Base-by-base conservation (phyloP, 2,888 invertebrate genomes). In the Tenthredo notha region DNA sequence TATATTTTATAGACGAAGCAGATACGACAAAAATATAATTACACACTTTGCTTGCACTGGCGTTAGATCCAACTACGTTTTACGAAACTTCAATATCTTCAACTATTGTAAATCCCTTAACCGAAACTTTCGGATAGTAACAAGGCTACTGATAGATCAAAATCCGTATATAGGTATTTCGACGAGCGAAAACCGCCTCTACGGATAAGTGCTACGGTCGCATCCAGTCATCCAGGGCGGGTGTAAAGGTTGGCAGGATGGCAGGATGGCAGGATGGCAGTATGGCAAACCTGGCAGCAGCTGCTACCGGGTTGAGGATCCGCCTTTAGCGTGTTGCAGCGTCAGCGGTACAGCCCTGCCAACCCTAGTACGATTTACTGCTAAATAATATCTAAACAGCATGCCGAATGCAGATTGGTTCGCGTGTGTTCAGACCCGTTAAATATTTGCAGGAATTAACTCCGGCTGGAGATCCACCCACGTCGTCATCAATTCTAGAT, bases 291-390 rank as follows among this genome's bases (percentile, higher is more conserved):
- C 83, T 70, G 67, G 67, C 83, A 70, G 67, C 83, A 83, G 83
- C 65, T 83, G 83, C 43, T 67, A 83, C 83, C 82, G 88, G 87
- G 88, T 86, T 88, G 86, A 86, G 90, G 92, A 90, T 89, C 90
- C 92, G 92, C 92, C 92, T 91, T 92, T 92, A 92, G 90, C 92
- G 89, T 92, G 92, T 92, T 89, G 90, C 91, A 88, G 90, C 90
- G 91, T 92, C 92, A 92, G 92, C 92, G 91, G 89, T 91, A 91
- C 91, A 91, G 89, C 90, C 89, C 87, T 87, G 87, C 88, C 90
- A 88, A 88, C 88, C 88, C 87, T 86, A 86, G 87, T 74, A 87
- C 90, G 91, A 92, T 92, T 92, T 92, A 92, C 90, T 90, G 92
- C 90, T 90, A 91, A 91, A 92, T 92, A 92, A 92, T 92, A 92